These are phyloP conservation scores for Ptilonorhynchus violaceus DNA, from an alignment of 2,113 vertebrate species.

Conservation along the genomic window DNA sequence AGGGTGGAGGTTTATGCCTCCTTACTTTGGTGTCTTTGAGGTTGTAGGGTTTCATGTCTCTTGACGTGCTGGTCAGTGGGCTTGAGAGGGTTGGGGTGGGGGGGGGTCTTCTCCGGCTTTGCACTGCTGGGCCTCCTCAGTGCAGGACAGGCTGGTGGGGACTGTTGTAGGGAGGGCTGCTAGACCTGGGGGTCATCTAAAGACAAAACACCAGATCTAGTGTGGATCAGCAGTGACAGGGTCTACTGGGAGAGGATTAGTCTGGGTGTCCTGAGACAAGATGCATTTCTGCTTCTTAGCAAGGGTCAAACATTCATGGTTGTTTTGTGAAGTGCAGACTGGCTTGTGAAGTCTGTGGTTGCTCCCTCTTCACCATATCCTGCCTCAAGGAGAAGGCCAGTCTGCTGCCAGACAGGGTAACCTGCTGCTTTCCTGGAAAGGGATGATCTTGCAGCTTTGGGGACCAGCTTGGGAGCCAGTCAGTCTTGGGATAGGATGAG, in stretches of 20 bases:
- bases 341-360: neutral
- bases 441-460: neutral
- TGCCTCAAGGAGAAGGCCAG: neutral
- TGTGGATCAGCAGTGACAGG: neutral
- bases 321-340: neutral
- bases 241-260: neutral
- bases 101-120: neutral
- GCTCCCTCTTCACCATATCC: neutral
- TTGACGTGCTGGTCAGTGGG: neutral
- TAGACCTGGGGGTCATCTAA: neutral
- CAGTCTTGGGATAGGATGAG: neutral
- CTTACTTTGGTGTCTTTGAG: neutral
- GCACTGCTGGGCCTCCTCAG: neutral
- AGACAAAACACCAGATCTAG: neutral
- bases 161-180: neutral
- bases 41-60: neutral
- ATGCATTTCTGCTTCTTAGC: neutral
- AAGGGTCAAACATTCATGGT: neutral
- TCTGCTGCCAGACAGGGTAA: neutral
- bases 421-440: neutral
- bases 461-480: constrained; percentile 18
- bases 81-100: neutral
- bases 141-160: neutral
- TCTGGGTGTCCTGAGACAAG: neutral
- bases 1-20: neutral